Base-by-base conservation (phyloP, 1,140 invertebrate species). In the Helicoverpa zea region DNA sequence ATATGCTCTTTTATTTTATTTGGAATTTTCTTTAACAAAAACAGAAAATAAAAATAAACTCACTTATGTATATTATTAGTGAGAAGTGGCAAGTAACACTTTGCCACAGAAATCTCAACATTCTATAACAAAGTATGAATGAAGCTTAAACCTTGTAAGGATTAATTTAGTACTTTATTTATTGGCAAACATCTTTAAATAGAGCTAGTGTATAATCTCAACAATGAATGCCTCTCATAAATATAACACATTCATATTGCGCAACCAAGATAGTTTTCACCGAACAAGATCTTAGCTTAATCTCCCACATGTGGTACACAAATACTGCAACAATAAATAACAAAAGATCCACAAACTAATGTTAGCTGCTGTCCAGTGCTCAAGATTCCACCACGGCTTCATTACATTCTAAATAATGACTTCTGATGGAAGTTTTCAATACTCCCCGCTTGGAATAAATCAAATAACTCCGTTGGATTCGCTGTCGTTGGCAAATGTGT, bases 401-500 rank as follows among this genome's bases (percentile, higher is more conserved):
- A 87, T 87, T 84, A 87, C 77, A 80, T 35, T 51, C 81, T 84
- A 88, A 88, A 87, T 86, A 88, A 89, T 83, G 77, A 79, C 76
- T 74, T 75, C 80, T 84, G 84, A 88, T 89, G 83, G 84, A 84
- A 88, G 85, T 91, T 90, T 91, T 92, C 92, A 92, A 92, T 93
- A 88, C 90, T 83, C 84, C 85, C 81, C 80, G 85, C 88, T 89
- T 76, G 86, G 86, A 92, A 92, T 93, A 94, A 92, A 93, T 94
- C 91, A 91, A 92, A 93, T 93, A 94, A 92, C 88, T 90, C 85
- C 64, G 80, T 81, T 87, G 89, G 86, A 88, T 91, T 82, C 86
- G 83, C 88, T 88, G 91, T 93, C 89, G 89, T 87, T 94, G 91
- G 91, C 91, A 94, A 93, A 92, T 94, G 92, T 93, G 89, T 91